These are phyloP conservation scores for Lacerta viridis DNA, from an alignment of 2,797 vertebrate species.

Conservation along the genomic window DNA sequence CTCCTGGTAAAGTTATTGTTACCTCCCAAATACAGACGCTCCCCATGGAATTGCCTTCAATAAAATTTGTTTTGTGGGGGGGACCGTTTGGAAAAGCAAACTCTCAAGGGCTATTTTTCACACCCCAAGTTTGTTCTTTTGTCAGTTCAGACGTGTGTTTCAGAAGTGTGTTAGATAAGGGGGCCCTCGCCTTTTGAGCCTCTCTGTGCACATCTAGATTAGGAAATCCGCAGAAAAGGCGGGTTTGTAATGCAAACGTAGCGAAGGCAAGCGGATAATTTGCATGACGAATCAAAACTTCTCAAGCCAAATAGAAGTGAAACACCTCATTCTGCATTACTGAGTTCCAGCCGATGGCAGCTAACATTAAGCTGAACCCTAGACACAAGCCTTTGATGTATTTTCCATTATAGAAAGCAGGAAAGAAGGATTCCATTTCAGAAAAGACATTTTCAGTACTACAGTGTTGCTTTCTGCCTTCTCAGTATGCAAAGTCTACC, in stretches of 20 bases:
- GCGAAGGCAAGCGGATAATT: background rate
- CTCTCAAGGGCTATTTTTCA: background rate
- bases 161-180: background rate
- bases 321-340: background rate
- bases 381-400: background rate
- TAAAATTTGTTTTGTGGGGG: slow-evolving; percentile 5
- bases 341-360: background rate
- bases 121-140: background rate
- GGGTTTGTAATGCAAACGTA: background rate
- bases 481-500: background rate
- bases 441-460: background rate
- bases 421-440: background rate
- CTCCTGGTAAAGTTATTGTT: background rate
- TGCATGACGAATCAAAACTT: background rate
- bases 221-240: too few species aligned
- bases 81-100: background rate
- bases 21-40: background rate
- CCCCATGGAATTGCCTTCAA: background rate
- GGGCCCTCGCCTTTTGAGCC: background rate
- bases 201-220: background rate
- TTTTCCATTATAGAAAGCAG: background rate
- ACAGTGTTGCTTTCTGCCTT: background rate
- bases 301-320: background rate
- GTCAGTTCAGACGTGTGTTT: background rate
- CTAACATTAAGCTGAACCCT: background rate